These are phyloP conservation scores for Selenia dentaria DNA, from an alignment of 2,888 invertebrate genomes.

Conservation along the genomic window DNA sequence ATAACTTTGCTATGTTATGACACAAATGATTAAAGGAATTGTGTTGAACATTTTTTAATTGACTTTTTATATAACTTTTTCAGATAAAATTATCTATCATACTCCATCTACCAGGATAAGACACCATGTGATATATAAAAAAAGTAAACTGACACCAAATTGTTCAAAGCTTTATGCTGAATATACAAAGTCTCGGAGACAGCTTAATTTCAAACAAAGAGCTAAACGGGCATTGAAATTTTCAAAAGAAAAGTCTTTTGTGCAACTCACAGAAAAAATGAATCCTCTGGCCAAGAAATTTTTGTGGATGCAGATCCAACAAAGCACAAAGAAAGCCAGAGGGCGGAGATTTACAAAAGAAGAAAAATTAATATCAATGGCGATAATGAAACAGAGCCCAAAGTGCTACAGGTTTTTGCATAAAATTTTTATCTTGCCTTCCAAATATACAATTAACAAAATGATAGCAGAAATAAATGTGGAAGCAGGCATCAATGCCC, in stretches of 20 bases:
- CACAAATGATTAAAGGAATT: too few species aligned
- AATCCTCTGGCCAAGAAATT: too few species aligned
- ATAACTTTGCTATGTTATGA: too few species aligned
- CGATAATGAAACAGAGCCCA: slow-evolving; percentile 15
- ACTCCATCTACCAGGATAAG: neutral
- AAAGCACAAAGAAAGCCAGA: neutral
- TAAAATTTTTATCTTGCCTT: slow-evolving; percentile 7
- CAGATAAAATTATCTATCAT: neutral
- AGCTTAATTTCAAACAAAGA: too few species aligned
- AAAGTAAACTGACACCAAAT: neutral
- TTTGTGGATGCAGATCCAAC: neutral
- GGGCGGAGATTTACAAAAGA: neutral
- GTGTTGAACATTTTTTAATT: too few species aligned
- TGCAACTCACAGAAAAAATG: too few species aligned
- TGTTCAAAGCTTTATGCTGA: too few species aligned
- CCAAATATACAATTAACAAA: neutral
- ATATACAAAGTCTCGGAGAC: too few species aligned
- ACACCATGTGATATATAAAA: neutral
- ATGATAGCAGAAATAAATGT: neutral
- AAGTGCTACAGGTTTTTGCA: slow-evolving; percentile 12
- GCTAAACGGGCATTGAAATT: too few species aligned
- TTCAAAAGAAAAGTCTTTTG: too few species aligned
- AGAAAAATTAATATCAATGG: slow-evolving; percentile 4
- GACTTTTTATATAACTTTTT: too few species aligned
- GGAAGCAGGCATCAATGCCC: neutral